Percentiles rank a stretch among this genome's conserved stretches.
Conservation (phyloP, 2,113 vertebrate genomes). For the Esox niger region DNA sequence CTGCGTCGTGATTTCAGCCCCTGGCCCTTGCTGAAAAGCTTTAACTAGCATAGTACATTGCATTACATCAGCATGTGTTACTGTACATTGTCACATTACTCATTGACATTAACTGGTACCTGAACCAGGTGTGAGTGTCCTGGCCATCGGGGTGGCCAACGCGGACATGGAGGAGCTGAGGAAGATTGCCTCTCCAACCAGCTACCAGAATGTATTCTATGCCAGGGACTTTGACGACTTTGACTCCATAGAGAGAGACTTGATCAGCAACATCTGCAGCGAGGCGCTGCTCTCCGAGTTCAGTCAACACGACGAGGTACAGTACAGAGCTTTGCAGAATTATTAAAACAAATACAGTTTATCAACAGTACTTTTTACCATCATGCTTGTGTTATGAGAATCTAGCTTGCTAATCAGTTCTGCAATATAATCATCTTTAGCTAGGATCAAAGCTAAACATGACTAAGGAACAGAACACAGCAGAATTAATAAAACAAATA, state of each 20-base stretch:
- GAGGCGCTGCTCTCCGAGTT: slow-evolving; percentile 67
- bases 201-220: slow-evolving; percentile 79
- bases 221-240: slow-evolving; percentile 79
- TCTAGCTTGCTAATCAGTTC: no score
- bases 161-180: slow-evolving; percentile 79
- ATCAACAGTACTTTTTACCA: no score
- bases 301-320: slow-evolving; percentile 60
- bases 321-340: neutral
- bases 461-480: neutral
- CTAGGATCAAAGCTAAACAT: no score
- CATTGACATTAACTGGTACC: neutral
- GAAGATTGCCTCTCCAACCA: slow-evolving; percentile 72
- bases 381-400: no score
- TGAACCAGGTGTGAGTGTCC: slow-evolving; percentile 76
- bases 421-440: no score
- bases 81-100: neutral
- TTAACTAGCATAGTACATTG: neutral
- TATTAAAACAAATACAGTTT: no score
- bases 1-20: no score
- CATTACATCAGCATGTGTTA: neutral
- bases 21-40: no score
- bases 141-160: slow-evolving; percentile 79
- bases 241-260: slow-evolving; percentile 76
- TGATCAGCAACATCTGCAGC: slow-evolving; percentile 78
- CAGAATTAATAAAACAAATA: no score